These are phyloP conservation scores for Pseudorhombus dupliciocellatus DNA, from an alignment of 2,113 vertebrate species.

Conservation along the genomic window DNA sequence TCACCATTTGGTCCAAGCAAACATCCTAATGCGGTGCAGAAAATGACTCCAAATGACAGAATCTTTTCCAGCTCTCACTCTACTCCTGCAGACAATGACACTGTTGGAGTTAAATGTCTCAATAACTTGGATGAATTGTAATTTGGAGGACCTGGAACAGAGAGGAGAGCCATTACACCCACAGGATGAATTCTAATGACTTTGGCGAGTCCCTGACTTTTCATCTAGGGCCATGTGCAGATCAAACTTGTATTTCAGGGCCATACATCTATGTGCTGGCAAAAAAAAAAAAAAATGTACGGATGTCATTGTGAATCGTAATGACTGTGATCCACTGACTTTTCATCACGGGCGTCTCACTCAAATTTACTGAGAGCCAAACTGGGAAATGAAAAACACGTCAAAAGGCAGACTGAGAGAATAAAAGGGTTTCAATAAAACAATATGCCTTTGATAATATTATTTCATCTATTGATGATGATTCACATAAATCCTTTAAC, in stretches of 20 bases:
- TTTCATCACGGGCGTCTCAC: neutral
- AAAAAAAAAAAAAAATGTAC: neutral
- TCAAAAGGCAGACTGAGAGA: neutral
- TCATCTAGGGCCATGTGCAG: neutral
- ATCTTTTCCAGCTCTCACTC: no score
- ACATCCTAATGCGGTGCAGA: no score
- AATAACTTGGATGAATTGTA: constrained; percentile 12
- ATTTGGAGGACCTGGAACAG: neutral
- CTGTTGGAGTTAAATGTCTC: neutral
- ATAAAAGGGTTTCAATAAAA: neutral
- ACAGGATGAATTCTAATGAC: constrained; percentile 13
- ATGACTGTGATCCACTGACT: constrained; percentile 2
- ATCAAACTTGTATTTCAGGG: constrained; percentile 12
- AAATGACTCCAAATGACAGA: no score
- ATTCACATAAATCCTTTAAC: neutral
- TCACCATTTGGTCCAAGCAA: no score
- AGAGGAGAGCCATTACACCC: neutral
- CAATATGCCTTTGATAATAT: neutral
- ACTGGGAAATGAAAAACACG: neutral
- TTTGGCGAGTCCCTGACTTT: constrained; percentile 16
- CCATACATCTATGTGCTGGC: neutral
- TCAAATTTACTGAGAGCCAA: neutral
- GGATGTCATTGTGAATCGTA: neutral
- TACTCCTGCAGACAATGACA: neutral
- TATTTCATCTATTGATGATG: neutral